Evolutionary conservation across 2,113 vertebrate species (phyloP).

Genomic region (Nansenia antarctica): DNA sequence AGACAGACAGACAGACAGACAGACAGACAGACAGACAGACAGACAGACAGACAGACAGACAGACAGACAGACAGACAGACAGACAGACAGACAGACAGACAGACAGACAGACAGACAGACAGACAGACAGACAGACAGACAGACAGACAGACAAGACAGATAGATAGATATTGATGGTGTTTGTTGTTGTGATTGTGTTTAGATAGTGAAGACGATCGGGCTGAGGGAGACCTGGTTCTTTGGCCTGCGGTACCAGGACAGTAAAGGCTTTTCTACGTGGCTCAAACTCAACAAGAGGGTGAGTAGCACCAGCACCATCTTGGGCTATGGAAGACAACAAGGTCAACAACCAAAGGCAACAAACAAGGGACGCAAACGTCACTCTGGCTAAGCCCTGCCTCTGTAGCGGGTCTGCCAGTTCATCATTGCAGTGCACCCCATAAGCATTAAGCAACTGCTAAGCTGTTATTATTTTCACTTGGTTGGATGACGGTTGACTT

Average conservation of each 20-base stretch:
- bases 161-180: neutral
- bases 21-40: neutral
- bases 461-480: no score
- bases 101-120: no score
- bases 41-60: neutral
- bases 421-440: no score
- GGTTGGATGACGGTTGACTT: no score
- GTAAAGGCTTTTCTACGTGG: conserved; percentile 95
- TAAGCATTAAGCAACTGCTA: no score
- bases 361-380: no score
- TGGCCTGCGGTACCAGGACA: conserved; percentile 95
- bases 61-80: neutral
- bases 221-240: conserved; percentile 98
- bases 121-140: neutral
- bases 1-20: neutral
- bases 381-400: no score
- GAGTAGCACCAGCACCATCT: no score
- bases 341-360: no score
- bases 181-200: conserved; percentile 12
- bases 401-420: no score
- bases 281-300: conserved; percentile 98
- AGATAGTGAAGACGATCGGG: conserved; percentile 97
- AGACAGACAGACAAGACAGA: no score
- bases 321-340: no score
- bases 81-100: neutral